Base-by-base conservation (phyloP, 2,113 vertebrate genomes). In the Tachycineta bicolor region DNA sequence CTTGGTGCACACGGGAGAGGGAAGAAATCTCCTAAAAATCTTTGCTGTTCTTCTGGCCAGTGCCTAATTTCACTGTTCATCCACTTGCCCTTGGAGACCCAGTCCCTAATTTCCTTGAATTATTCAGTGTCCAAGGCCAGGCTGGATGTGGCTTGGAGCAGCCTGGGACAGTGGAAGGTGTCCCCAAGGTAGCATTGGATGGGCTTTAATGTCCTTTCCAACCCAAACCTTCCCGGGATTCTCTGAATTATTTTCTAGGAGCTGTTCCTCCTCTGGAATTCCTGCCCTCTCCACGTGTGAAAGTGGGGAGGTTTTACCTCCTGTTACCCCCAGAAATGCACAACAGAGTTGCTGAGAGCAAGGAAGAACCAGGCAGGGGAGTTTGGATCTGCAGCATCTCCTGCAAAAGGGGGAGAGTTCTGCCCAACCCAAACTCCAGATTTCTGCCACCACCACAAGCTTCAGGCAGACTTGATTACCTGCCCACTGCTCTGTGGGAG, bases 281-380 rank as follows among this genome's bases (percentile, higher is more conserved):
- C 21, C 11, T 4, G 0, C 8, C 12, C 6, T 34, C 7, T 5
- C 55, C 55, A 33, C 2, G 6, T 0, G 4, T 46, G 69, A 31
- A 50, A 34, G 0, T 79, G 22, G 23, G n/a, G 8, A 22, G 4
- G 2, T 6, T 77, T 29, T 3, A 2, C 29, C 44, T 53, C 52
- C 21, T 29, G 21, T 29, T 3, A 2, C 29, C 44, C 59, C 52
- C 21, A 33, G 21, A 20, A 83, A 11, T 2, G 11, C 37, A 29
- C 14, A 33, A 0, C 29, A 62, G 47, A 73, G 62, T 49, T 34
- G 53, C 64, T 84, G 58, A 39, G 74, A 59, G 13, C 31, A 8
- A 31, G 64, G 5, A 20, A 8, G 15, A 34, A 41, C 11, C 49
- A 28, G 2, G 1, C 25, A 39, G 14, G 9, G 12, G 1, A 55